Percentiles rank a stretch among this genome's conserved stretches.
Evolutionary conservation across 1,140 invertebrate genomes (phyloP).

Genomic region (Zaprionus ornatus): DNA sequence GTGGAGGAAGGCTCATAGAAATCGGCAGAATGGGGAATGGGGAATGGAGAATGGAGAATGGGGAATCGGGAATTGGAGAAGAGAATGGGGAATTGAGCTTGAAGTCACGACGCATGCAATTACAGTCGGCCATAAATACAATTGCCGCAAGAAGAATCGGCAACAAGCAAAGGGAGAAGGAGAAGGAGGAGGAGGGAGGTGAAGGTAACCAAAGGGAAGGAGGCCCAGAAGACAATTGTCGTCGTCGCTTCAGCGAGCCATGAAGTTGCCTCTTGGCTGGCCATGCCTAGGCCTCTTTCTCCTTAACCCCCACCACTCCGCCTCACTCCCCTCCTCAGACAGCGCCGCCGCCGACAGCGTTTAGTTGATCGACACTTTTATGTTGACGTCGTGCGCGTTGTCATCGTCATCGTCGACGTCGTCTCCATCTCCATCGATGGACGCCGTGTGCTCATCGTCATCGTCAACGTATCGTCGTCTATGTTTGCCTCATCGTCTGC

Average conservation of each 20-base stretch:
- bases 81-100: slow-evolving; percentile 16
- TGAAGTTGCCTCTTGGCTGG: slow-evolving; percentile 75
- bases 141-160: slow-evolving; percentile 73
- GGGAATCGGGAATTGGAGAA: neutral
- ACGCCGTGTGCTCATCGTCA: slow-evolving; percentile 19
- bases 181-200: slow-evolving; percentile 15
- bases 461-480: slow-evolving; percentile 16
- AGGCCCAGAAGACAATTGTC: slow-evolving; percentile 20
- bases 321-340: slow-evolving; percentile 1
- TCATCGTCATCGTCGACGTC: slow-evolving; percentile 60
- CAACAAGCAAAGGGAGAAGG: slow-evolving; percentile 35
- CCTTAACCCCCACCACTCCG: neutral
- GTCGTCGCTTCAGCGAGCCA: slow-evolving; percentile 60
- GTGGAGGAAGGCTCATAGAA: neutral
- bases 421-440: slow-evolving; percentile 26
- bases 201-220: neutral
- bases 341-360: slow-evolving; percentile 60
- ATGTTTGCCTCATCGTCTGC: slow-evolving; percentile 21
- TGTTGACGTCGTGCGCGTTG: slow-evolving; percentile 81
- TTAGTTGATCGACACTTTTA: slow-evolving; percentile 82
- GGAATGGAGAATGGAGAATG: neutral
- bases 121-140: slow-evolving; percentile 71
- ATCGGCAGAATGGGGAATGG: neutral
- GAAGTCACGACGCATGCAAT: slow-evolving; percentile 70
- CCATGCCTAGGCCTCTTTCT: slow-evolving; percentile 39